Conservation (phyloP, 2,888 invertebrate genomes). For the Lobophora halterata region DNA sequence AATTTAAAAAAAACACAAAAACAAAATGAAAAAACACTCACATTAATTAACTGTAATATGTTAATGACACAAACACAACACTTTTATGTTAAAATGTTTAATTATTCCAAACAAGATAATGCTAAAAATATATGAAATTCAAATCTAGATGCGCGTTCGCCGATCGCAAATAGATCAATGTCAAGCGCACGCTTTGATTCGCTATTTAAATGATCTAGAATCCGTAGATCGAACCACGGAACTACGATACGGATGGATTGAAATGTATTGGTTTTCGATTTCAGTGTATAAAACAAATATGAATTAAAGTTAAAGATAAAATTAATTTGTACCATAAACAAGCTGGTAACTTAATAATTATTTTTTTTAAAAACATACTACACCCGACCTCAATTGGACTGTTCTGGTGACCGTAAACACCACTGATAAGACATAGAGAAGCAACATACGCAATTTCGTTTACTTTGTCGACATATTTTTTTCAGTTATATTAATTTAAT, state of each 20-base stretch:
- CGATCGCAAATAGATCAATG: conserved; percentile 60
- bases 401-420: no score
- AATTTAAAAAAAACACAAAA: no score
- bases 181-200: conserved; percentile 61
- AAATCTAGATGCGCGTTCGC: conserved; percentile 41
- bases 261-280: neutral
- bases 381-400: no score
- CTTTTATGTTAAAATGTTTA: neutral
- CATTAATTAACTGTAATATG: neutral
- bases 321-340: no score
- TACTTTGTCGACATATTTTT: no score
- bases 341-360: no score
- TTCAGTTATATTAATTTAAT: no score
- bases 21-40: conserved; percentile 5
- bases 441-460: no score
- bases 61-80: neutral
- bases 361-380: no score
- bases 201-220: conserved; percentile 77
- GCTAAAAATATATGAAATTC: neutral
- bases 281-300: neutral
- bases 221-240: conserved; percentile 36
- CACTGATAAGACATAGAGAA: no score
- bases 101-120: neutral
- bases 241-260: conserved; percentile 40
- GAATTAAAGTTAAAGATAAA: no score